These are phyloP conservation scores for Holothuria scabra DNA, from an alignment of 53 echinoderm and acorn worm species.

Conservation along the genomic window DNA sequence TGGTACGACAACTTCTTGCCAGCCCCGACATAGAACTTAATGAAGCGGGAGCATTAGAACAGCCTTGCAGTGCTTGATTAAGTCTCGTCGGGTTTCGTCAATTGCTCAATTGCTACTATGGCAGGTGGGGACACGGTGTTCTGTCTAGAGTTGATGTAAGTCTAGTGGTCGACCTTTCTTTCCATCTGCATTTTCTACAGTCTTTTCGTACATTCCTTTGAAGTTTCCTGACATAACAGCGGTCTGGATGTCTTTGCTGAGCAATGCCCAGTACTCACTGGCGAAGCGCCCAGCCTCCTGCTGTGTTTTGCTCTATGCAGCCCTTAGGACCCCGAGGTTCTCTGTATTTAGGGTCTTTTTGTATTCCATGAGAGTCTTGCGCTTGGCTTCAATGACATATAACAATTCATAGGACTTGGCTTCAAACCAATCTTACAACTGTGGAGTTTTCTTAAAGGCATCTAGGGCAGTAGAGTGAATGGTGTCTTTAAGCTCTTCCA, in stretches of 20 bases:
- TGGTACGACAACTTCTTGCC: conserved; percentile 50
- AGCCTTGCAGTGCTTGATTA: conserved; percentile 18
- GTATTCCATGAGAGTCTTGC: conserved; percentile 34
- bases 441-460: conserved; percentile 38
- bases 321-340: conserved; percentile 29
- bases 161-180: conserved; percentile 52
- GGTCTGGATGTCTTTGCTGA: conserved; percentile 24
- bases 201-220: conserved; percentile 49
- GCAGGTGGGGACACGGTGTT: conserved; percentile 19
- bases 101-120: conserved; percentile 35
- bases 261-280: conserved; percentile 45
- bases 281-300: conserved; percentile 22
- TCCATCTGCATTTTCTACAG: conserved; percentile 11
- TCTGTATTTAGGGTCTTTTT: conserved; percentile 39
- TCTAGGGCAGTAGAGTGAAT: conserved; percentile 36
- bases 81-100: conserved; percentile 50
- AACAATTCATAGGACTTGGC: conserved; percentile 48
- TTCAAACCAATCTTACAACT: conserved; percentile 50
- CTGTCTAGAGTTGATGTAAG: conserved; percentile 40
- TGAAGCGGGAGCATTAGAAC: conserved; percentile 20
- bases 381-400: conserved; percentile 63
- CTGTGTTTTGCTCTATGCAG: conserved; percentile 12
- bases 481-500: conserved; percentile 16
- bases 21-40: conserved; percentile 50
- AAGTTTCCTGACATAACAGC: conserved; percentile 33